Conservation (phyloP, 2,113 vertebrate species). For the Carassius gibelio region DNA sequence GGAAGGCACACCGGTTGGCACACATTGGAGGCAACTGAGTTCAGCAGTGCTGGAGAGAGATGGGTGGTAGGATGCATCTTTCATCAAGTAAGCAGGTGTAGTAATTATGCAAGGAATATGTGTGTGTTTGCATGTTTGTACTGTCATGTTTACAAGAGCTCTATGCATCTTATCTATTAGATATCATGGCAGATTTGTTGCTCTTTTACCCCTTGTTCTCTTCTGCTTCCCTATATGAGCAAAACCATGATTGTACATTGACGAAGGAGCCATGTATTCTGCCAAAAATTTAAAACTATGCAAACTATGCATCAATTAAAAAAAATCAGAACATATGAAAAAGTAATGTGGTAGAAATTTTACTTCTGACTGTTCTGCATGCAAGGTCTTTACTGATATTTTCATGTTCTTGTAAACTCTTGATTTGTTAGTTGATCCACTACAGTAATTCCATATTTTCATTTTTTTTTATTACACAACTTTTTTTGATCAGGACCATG, state of each 20-base stretch:
- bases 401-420: neutral
- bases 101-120: neutral
- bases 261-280: neutral
- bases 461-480: too few relatives aligned
- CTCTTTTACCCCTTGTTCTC: neutral
- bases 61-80: neutral
- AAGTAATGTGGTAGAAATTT: too few relatives aligned
- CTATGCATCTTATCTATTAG: neutral
- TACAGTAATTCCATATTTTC: too few relatives aligned
- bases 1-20: slow-evolving; percentile 21
- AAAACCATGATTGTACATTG: neutral
- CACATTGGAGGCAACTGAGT: slow-evolving; percentile 28
- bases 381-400: neutral
- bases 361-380: neutral
- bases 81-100: slow-evolving; percentile 22
- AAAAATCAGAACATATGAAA: too few relatives aligned
- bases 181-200: neutral
- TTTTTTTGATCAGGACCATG: too few relatives aligned
- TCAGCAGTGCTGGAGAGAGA: neutral
- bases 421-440: too few relatives aligned
- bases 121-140: neutral
- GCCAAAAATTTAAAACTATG: neutral
- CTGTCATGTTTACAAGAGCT: neutral
- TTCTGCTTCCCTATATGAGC: neutral
- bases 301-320: too few relatives aligned